Base-by-base conservation (phyloP, 2,888 invertebrate genomes). In the Dusona sp. region DNA sequence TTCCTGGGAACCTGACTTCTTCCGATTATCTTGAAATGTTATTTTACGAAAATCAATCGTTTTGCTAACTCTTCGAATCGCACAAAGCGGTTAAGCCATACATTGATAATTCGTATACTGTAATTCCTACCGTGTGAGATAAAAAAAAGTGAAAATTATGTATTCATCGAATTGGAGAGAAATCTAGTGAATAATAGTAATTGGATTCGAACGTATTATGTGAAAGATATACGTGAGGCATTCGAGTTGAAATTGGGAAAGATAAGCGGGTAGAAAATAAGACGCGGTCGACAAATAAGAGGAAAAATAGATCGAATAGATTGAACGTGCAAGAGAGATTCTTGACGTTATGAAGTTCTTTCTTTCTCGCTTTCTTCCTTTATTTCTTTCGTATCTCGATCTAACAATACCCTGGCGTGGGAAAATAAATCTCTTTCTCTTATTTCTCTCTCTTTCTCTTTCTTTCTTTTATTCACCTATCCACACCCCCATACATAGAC, bases 141-240 rank as follows among this genome's bases (percentile, higher is more conserved):
- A 36, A 73, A 54, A 57, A 36, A 57, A 73, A 42, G 11, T 22
- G 38, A 33, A 57, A n/a, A 57, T 77, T 68, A 81, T 61, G 38
- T 25, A 82, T 70, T 82, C 82, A 77, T 77, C 70, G 82, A 82
- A 70, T 70, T 61, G 75, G 36, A 70, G 82, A 82, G 77, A 82
- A 82, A 82, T 82, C 82, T 82, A 82, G 75, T 82, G 82, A 82
- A 82, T 82, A 82, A 82, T 82, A 74, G 82, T 82, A 82, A 82
- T 82, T 82, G 82, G 25, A 82, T 82, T 25, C 11, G 7, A 75
- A 61, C 65, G 75, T 74, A 57, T 82, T 65, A 74, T 67, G 25
- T 74, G 65, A 74, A 29, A 67, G 29, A 61, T 68, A 68, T 75
- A 61, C 13, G 57, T 45, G 54, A 68, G 19, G 48, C 57, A 36